Evolutionary conservation across 2,113 vertebrate species (phyloP), one percentile per base, ranked within the genome.

Genomic region (Takifugu flavidus): DNA sequence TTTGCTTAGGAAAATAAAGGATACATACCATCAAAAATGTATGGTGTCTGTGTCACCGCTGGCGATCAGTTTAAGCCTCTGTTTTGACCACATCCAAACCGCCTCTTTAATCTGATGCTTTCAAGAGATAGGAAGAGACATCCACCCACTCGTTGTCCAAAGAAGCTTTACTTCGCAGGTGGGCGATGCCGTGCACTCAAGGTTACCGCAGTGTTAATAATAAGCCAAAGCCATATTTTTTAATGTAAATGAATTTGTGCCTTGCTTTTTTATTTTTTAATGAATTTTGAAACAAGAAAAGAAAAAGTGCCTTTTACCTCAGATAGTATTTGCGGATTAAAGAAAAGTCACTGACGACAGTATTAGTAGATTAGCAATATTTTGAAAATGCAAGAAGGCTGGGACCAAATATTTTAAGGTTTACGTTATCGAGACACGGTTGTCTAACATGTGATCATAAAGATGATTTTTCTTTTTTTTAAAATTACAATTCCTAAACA

Each of bases 191-290:
- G 65, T 88, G 84, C 84, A 89, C 84, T 89, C 80, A 62, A 82
- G 71, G 86, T 89, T 89, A 90, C 87, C 77, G 80, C 83, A 89
- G 87, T 91, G 87, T 91, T 89, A 79, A 85, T 65, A 75, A 84
- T 64, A 69, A 72, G 65, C 74, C 73, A 85, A 87, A 88, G 86
- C 85, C 86, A 87, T 89, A 83, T 78, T 80, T 80, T 71, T 51
- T 67, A 62, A 64, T 57, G 65, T 49, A 65, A 77, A 65, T 72
- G 60, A 81, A 72, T 73, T 66, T 74, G 65, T 90, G 75, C 77
- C 71, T 80, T 79, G 67, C 83, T 72, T 74, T 79, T 67, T 61
- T 85, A 39, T 82, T 56, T 56, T 20, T 15, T 25, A 10, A 20
- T 49, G n/a, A 46, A 51, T 76, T 76, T 71, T 59, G 13, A 80